Evolutionary conservation across 1,140 invertebrate genomes (phyloP).

Genomic region (Platyura marginata): DNA sequence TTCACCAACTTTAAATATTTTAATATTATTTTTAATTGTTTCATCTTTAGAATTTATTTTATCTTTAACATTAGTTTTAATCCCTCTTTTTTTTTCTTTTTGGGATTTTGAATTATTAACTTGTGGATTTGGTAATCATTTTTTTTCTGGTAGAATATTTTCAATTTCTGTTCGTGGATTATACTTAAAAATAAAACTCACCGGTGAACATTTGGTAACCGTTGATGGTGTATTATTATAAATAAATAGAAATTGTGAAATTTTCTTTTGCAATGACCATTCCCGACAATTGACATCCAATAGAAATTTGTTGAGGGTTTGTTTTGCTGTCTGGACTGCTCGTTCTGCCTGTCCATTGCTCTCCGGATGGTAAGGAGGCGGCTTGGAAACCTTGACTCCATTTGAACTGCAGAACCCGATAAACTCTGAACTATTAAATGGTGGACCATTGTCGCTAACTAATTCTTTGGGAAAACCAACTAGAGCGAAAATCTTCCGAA

Average conservation of each 20-base stretch:
- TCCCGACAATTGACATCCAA: not conserved
- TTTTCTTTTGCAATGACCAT: slow-evolving; percentile 2
- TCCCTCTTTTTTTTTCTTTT: too few relatives aligned
- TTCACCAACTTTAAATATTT: too few relatives aligned
- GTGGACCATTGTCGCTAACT: slow-evolving; percentile 4
- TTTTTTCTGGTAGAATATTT: too few relatives aligned
- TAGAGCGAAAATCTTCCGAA: not conserved
- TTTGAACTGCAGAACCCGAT: slow-evolving; percentile 2
- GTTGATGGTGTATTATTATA: slow-evolving; percentile 4
- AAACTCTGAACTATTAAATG: slow-evolving; percentile 3
- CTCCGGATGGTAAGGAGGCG: slow-evolving; percentile 1
- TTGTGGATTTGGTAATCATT: too few relatives aligned
- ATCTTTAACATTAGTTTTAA: too few relatives aligned
- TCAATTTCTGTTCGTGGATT: slow-evolving; percentile 2
- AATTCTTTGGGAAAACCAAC: slow-evolving; percentile 3
- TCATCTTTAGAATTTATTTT: too few relatives aligned
- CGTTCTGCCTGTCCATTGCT: slow-evolving; percentile 5
- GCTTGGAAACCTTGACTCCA: slow-evolving; percentile 1
- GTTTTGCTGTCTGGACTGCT: slow-evolving; percentile 3
- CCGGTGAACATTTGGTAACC: slow-evolving; percentile 1
- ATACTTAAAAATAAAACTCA: slow-evolving; percentile 3
- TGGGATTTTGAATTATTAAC: too few relatives aligned
- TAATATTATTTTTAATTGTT: too few relatives aligned
- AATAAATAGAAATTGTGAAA: slow-evolving; percentile 3
- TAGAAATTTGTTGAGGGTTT: slow-evolving; percentile 3